Base-by-base conservation (phyloP, 2,888 invertebrate species). In the Allacma fusca region DNA sequence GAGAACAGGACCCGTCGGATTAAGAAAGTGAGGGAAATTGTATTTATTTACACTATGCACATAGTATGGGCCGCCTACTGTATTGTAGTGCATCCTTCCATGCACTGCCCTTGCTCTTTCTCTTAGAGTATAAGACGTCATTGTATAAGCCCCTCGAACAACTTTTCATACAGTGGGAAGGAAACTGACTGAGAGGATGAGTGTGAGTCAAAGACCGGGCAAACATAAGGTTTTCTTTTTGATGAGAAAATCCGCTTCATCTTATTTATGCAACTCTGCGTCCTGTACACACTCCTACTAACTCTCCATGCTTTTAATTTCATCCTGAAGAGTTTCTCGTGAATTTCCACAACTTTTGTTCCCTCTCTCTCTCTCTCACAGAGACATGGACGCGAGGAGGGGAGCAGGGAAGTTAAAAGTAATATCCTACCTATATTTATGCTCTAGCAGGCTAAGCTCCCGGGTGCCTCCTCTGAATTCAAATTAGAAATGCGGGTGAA, bases 401-500 rank as follows among this genome's bases (percentile, higher is more conserved):
- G 34, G 9, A 21, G 23, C 44, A 24, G 26, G n/a, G 62, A 64
- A 74, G 34, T 64, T 44, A 44, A 74, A 74, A 74, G 74, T 67
- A 75, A 75, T 75, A 75, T 50, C 26, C 21, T 67, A 26, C n/a
- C 43, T 21, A 19, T 44, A 26, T 19, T 57, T n/a, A 50, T 50
- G 50, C 50, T 50, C 50, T 50, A 50, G 19, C 50, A 50, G 16
- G 50, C 50, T 50, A 50, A 50, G 50, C 50, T 50, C 5, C 50
- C 50, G 50, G 50, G 50, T 50, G 4, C 24, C 44, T 70, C 69
- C 44, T 70, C 44, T 19, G 68, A 75, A 68, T 75, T 40, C 40
- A 75, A 75, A 75, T 75, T 68, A 75, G 68, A 68, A 75, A 68
- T 75, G 44, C 67, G 67, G 68, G 67, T 57, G 67, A 75, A 67